These are phyloP conservation scores for Neodontobutis hainanensis DNA, from an alignment of 2,113 vertebrate genomes.

Conservation along the genomic window DNA sequence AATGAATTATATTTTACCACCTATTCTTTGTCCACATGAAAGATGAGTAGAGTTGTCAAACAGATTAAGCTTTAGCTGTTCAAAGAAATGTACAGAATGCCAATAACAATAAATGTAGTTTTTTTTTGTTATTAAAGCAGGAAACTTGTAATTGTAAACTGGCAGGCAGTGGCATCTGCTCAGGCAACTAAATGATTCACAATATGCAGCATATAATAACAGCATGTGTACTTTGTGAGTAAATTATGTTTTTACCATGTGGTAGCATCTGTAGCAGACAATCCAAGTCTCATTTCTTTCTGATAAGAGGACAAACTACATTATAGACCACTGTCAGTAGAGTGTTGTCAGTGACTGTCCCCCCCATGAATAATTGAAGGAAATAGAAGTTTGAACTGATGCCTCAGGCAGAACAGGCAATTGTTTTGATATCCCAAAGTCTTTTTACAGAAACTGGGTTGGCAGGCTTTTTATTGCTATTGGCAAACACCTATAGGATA, in stretches of 20 bases:
- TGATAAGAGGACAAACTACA: background rate
- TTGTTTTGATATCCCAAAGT: slow-evolving; percentile 57
- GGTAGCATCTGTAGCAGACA: too few relatives aligned
- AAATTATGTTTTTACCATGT: too few relatives aligned
- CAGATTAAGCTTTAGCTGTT: slow-evolving; percentile 5
- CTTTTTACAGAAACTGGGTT: slow-evolving; percentile 42
- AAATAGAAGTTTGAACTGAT: slow-evolving; percentile 48
- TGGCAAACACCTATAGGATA: slow-evolving; percentile 29
- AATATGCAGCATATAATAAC: slow-evolving; percentile 2
- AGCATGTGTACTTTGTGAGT: too few relatives aligned
- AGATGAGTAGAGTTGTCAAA: slow-evolving; percentile 3
- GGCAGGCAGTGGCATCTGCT: too few relatives aligned
- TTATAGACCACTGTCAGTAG: slow-evolving; percentile 13
- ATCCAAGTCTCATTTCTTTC: slow-evolving; percentile 3
- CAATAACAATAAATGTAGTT: background rate
- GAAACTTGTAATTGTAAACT: slow-evolving; percentile 19
- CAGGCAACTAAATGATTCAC: slow-evolving; percentile 51
- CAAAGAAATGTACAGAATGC: slow-evolving; percentile 1
- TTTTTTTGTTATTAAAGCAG: slow-evolving; percentile 14
- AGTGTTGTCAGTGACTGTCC: slow-evolving; percentile 40
- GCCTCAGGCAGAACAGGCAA: slow-evolving; percentile 47
- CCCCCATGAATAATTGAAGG: slow-evolving; percentile 65
- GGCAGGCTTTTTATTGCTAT: slow-evolving; percentile 28
- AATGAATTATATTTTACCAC: slow-evolving; percentile 24
- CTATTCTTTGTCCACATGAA: background rate